These are phyloP conservation scores for Scaptomyza caliginosa DNA, from an alignment of 2,888 invertebrate genomes.

Conservation along the genomic window DNA sequence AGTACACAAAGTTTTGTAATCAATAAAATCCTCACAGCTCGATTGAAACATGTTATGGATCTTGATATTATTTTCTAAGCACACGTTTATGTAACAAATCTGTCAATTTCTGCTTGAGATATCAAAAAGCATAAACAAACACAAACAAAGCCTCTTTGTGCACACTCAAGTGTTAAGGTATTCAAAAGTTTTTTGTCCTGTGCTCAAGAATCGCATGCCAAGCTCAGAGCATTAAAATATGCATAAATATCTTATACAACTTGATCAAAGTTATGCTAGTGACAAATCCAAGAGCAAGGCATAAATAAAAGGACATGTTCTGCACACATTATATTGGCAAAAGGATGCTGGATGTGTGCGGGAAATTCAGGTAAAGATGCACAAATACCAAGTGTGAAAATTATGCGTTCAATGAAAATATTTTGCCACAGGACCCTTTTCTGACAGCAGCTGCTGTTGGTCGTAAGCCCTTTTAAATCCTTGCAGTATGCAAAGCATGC, in stretches of 20 bases:
- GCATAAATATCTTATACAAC: conserved; percentile 52
- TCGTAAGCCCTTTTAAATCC: conserved; percentile 47
- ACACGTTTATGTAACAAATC: too few species aligned
- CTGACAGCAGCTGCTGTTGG: conserved; percentile 8
- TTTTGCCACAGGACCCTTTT: conserved; percentile 29
- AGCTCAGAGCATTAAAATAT: conserved; percentile 16
- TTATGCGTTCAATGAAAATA: conserved; percentile 73
- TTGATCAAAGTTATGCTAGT: conserved; percentile 32
- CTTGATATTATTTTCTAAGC: too few species aligned
- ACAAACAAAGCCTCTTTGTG: not conserved
- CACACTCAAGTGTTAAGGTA: not conserved
- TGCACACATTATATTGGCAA: not conserved
- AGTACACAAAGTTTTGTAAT: too few species aligned
- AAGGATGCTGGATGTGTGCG: not conserved
- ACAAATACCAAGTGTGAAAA: conserved; percentile 58
- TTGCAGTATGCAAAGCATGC: conserved; percentile 50
- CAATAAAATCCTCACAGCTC: too few species aligned
- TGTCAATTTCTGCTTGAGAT: not conserved
- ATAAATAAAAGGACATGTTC: conserved; percentile 31
- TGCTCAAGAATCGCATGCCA: conserved; percentile 13
- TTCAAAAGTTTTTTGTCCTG: conserved; percentile 12
- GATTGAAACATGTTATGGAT: too few species aligned
- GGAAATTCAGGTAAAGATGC: not conserved
- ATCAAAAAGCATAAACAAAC: not conserved
- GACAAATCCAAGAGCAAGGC: conserved; percentile 25